Evolutionary conservation across 2,113 vertebrate species (phyloP).

Genomic region (Empidonax alnorum): DNA sequence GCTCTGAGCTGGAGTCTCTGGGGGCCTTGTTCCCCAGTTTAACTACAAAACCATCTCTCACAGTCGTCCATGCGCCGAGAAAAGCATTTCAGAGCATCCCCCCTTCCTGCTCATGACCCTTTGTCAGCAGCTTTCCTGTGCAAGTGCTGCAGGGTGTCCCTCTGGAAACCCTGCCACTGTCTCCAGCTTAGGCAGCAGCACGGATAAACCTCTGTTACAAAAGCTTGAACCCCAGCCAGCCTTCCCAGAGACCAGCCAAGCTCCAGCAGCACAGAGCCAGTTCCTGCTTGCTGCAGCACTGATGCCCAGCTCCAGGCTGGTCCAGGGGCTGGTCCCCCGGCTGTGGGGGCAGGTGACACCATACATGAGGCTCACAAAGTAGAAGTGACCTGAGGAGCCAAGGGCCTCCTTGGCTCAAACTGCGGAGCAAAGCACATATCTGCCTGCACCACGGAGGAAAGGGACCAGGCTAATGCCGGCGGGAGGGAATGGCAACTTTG

Average conservation of each 20-base stretch:
- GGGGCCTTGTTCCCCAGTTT: neutral
- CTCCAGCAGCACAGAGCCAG: neutral
- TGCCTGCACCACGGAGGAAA: fast-evolving
- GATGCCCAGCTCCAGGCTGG: neutral
- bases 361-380: neutral
- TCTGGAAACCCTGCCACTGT: neutral
- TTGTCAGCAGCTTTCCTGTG: neutral
- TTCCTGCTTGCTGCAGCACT: fast-evolving
- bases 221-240: neutral
- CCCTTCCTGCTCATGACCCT: neutral
- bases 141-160: neutral
- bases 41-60: neutral
- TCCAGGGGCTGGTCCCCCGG: neutral
- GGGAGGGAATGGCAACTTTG: neutral
- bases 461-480: fast-evolving
- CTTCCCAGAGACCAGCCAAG: neutral
- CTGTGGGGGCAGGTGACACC: neutral
- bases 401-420: neutral
- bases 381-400: neutral
- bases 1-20: neutral
- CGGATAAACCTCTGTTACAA: neutral
- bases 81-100: neutral
- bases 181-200: neutral
- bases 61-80: neutral
- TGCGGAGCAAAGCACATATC: fast-evolving